These are phyloP conservation scores for Okapia johnstoni DNA, from an alignment of 2,113 vertebrate genomes.

Conservation along the genomic window DNA sequence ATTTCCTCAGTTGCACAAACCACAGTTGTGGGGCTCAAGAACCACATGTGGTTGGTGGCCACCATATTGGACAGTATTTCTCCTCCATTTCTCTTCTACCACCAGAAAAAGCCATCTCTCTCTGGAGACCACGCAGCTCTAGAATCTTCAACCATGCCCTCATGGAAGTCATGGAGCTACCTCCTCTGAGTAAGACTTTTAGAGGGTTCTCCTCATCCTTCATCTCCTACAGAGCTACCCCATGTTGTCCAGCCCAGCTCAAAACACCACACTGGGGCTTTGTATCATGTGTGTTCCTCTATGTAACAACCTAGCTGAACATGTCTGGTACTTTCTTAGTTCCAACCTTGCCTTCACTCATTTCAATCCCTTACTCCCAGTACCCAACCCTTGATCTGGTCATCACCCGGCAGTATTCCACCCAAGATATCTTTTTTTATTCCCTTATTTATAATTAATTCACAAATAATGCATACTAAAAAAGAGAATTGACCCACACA, in stretches of 20 bases:
- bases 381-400: neutral
- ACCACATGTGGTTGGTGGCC: neutral
- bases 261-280: neutral
- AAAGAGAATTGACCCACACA: neutral
- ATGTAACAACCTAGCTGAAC: neutral
- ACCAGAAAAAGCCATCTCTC: neutral
- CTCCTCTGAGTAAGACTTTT: neutral
- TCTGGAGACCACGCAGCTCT: neutral
- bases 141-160: neutral
- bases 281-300: neutral
- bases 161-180: neutral
- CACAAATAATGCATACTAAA: neutral
- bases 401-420: neutral
- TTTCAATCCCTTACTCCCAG: neutral
- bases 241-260: neutral
- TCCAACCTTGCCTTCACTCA: neutral
- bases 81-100: neutral
- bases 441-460: neutral
- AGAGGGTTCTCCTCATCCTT: neutral
- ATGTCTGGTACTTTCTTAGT: neutral
- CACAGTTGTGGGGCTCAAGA: neutral
- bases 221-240: neutral
- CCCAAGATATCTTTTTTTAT: neutral
- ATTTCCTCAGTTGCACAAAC: neutral
- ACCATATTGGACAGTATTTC: neutral